Conservation (phyloP, 1,140 invertebrate species). For the Drosophila bocki region DNA sequence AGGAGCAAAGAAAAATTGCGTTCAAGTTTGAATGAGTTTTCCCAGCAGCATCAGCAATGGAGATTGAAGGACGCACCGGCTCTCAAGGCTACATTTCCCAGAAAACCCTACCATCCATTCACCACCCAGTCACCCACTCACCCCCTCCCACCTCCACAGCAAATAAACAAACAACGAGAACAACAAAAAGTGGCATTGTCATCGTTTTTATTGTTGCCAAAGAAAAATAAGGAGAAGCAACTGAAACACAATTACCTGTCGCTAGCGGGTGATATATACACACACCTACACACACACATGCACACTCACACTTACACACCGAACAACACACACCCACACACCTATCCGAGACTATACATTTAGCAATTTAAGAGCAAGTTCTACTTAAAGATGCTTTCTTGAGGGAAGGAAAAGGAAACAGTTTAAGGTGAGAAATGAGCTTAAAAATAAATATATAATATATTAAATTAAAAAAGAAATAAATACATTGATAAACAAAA, state of each 20-base stretch:
- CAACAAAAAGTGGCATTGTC: conserved; percentile 65
- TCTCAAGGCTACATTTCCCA: conserved; percentile 46
- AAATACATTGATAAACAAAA: neutral
- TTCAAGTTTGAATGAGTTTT: conserved; percentile 79
- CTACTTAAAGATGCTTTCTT: neutral
- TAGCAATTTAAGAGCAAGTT: conserved; percentile 3
- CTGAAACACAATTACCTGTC: conserved; percentile 67
- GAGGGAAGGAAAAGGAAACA: neutral
- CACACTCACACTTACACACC: neutral
- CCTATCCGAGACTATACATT: neutral
- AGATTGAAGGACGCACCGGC: conserved; percentile 50
- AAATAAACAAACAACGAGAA: conserved; percentile 52
- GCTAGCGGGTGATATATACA: conserved; percentile 57
- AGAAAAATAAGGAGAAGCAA: conserved; percentile 30
- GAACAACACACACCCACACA: neutral
- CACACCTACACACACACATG: conserved; percentile 8
- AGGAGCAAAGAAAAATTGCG: conserved; percentile 72
- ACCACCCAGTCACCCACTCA: neutral
- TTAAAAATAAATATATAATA: neutral
- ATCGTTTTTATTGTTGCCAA: conserved; percentile 56
- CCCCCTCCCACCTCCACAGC: neutral
- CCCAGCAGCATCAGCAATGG: conserved; percentile 25
- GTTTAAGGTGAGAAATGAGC: neutral
- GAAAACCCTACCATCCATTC: neutral
- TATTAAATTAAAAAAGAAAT: neutral